Evolutionary conservation across 1,140 invertebrate species (phyloP).

Genomic region (Forficula auricularia): DNA sequence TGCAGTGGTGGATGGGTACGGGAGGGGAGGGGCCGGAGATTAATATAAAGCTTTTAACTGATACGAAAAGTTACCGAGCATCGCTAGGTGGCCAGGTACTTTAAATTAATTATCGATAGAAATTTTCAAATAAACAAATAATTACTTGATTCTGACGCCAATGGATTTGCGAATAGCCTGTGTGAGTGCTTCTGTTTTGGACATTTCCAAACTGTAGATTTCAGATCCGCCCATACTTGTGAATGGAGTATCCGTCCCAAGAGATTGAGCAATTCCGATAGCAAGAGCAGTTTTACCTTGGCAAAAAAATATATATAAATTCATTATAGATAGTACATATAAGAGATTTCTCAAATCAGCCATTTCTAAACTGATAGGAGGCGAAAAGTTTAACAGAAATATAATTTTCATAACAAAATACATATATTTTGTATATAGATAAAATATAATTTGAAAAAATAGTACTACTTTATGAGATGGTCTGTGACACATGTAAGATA

Average conservation of each 20-base stretch:
- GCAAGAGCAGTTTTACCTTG: slow-evolving; percentile 91
- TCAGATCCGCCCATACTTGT: slow-evolving; percentile 96
- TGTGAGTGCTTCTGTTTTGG: slow-evolving; percentile 94
- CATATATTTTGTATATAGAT: slow-evolving; percentile 14
- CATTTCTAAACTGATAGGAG: too few species aligned
- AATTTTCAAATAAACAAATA: slow-evolving; percentile 13
- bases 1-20: too few species aligned
- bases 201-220: slow-evolving; percentile 97
- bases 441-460: neutral
- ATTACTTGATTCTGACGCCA: slow-evolving; percentile 89
- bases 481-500: neutral
- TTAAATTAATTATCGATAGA: slow-evolving; percentile 1
- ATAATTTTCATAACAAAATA: slow-evolving; percentile 12
- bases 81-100: too few species aligned
- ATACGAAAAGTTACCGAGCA: too few species aligned
- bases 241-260: slow-evolving; percentile 91
- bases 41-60: too few species aligned
- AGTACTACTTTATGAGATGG: too few species aligned
- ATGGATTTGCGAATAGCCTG: slow-evolving; percentile 96
- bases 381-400: too few species aligned
- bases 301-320: slow-evolving; percentile 1
- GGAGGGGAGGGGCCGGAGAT: too few species aligned
- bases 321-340: neutral
- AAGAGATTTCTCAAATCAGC: too few species aligned
- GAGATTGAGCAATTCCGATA: slow-evolving; percentile 84